Evolutionary conservation across 2,113 vertebrate species (phyloP).

Genomic region (Anthoscopus minutus): DNA sequence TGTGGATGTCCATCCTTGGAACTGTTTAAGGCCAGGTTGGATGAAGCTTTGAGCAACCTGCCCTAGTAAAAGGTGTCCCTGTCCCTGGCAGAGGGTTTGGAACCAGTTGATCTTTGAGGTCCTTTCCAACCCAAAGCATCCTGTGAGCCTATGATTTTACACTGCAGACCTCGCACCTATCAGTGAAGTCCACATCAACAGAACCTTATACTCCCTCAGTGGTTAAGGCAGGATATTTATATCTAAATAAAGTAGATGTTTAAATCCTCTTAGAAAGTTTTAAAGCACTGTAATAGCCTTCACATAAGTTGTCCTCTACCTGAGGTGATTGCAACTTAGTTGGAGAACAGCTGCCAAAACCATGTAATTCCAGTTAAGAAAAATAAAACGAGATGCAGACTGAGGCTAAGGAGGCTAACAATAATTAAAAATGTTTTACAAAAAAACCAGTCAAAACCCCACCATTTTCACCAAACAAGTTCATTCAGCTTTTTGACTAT

Average conservation of each 20-base stretch:
- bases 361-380: fast-evolving
- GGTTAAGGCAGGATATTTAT: not conserved
- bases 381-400: not conserved
- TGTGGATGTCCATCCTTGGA: not conserved
- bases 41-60: not conserved
- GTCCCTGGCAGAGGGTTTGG: not conserved
- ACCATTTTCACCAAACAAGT: not conserved
- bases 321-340: not conserved
- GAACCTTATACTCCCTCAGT: not conserved
- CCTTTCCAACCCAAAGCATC: not conserved
- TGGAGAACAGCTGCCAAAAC: not conserved
- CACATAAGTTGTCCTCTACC: not conserved
- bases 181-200: not conserved
- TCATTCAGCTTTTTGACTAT: not conserved
- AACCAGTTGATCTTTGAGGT: not conserved
- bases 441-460: not conserved
- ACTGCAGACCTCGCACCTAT: not conserved
- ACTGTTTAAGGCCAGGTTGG: not conserved
- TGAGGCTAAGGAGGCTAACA: not conserved
- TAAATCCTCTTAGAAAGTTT: not conserved
- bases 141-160: not conserved
- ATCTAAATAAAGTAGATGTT: not conserved
- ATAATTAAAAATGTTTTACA: not conserved
- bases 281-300: not conserved
- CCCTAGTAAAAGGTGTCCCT: not conserved